Evolutionary conservation across 2,888 invertebrate species (phyloP).

Genomic region (Oithona nana): DNA sequence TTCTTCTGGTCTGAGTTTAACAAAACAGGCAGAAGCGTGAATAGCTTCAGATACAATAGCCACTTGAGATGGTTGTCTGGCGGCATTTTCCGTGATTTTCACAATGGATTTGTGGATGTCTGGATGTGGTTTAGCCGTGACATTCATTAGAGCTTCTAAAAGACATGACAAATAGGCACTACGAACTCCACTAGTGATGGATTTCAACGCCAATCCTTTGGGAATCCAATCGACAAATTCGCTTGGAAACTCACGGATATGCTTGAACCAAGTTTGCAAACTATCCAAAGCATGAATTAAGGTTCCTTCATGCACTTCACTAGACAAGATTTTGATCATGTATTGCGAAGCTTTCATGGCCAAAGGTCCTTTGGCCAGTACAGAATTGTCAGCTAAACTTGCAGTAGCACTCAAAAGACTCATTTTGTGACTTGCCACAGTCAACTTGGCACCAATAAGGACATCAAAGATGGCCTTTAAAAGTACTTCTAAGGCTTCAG

Average conservation of each 20-base stretch:
- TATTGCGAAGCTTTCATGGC: neutral
- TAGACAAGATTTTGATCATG: slow-evolving; percentile 40
- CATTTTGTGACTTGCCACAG: slow-evolving; percentile 67
- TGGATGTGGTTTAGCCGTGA: slow-evolving; percentile 28
- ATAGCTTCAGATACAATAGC: slow-evolving; percentile 14
- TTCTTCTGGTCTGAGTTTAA: neutral
- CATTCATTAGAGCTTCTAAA: slow-evolving; percentile 30
- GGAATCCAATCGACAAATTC: slow-evolving; percentile 41
- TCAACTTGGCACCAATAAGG: slow-evolving; percentile 70
- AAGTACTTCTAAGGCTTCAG: slow-evolving; percentile 43
- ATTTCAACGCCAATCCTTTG: slow-evolving; percentile 50
- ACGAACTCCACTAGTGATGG: slow-evolving; percentile 52
- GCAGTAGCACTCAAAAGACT: slow-evolving; percentile 49
- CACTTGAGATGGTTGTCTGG: slow-evolving; percentile 48
- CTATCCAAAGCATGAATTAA: slow-evolving; percentile 58
- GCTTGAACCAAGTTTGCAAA: slow-evolving; percentile 55
- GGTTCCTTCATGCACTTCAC: slow-evolving; percentile 81
- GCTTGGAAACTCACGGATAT: slow-evolving; percentile 43
- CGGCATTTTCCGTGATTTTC: slow-evolving; percentile 53
- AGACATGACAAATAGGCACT: slow-evolving; percentile 59
- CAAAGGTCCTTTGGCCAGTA: neutral
- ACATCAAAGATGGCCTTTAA: slow-evolving; percentile 47
- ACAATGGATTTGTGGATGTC: slow-evolving; percentile 42
- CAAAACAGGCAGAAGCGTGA: neutral
- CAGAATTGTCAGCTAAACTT: neutral